Evolutionary conservation across 2,888 invertebrate genomes (phyloP).

Genomic region (Pharmacophagus antenor): DNA sequence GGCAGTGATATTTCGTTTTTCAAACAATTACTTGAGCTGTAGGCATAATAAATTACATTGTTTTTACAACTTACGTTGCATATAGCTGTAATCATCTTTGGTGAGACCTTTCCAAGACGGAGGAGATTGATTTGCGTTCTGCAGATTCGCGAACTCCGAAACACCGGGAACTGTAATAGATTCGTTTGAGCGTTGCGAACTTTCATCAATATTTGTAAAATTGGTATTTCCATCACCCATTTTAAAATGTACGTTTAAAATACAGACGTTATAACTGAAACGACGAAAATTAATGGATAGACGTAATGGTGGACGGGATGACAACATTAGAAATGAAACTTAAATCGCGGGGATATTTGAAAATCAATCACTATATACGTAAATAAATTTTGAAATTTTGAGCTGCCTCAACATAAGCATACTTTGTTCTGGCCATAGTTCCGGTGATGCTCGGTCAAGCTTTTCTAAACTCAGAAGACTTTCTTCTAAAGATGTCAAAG

Average conservation of each 20-base stretch:
- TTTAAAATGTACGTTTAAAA: slow-evolving; percentile 59
- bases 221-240: slow-evolving; percentile 59
- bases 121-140: slow-evolving; percentile 78
- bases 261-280: slow-evolving; percentile 64
- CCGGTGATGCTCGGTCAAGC: slow-evolving; percentile 96
- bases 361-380: slow-evolving; percentile 41
- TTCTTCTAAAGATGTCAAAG: slow-evolving; percentile 82
- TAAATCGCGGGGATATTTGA: slow-evolving; percentile 70
- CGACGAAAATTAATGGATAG: slow-evolving; percentile 43
- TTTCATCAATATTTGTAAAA: slow-evolving; percentile 50
- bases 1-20: not conserved
- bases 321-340: slow-evolving; percentile 59
- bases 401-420: slow-evolving; percentile 57
- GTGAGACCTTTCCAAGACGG: slow-evolving; percentile 86
- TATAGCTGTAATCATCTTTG: slow-evolving; percentile 86
- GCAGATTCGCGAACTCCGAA: slow-evolving; percentile 88
- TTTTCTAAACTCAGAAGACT: slow-evolving; percentile 93
- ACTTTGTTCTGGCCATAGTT: slow-evolving; percentile 98
- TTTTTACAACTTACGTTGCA: slow-evolving; percentile 85
- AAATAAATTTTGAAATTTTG: slow-evolving; percentile 26
- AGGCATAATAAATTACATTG: not conserved
- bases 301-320: slow-evolving; percentile 54
- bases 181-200: slow-evolving; percentile 57
- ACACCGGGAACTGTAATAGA: slow-evolving; percentile 91
- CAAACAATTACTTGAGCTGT: not conserved